phyloP scores from a whole-genome alignment of 2,888 invertebrate species.

The Lobophora halterata region DNA sequence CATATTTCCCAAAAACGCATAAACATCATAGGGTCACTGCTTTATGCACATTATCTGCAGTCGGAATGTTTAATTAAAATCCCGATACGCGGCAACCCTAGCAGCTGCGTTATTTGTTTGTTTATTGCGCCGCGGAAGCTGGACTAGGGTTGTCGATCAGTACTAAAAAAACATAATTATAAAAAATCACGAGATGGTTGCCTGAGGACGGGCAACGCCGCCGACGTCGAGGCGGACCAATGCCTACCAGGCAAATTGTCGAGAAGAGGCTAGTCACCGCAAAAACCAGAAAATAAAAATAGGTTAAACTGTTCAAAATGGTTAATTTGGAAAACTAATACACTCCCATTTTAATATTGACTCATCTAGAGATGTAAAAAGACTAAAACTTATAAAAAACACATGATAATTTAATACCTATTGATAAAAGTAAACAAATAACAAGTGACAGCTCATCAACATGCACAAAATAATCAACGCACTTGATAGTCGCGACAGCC shows the following conservation, averaged over 20 bases:
- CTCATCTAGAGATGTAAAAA: no score
- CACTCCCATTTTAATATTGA: no score
- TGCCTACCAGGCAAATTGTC: no score
- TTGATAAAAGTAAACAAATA: background rate
- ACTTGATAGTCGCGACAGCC: no score
- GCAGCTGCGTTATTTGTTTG: constrained; percentile 47
- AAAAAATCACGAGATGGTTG: no score
- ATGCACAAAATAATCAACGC: constrained; percentile 4
- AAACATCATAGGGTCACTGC: constrained; percentile 10
- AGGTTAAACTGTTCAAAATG: no score
- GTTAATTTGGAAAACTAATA: no score
- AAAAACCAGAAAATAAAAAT: no score
- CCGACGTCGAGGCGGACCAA: no score
- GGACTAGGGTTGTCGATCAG: constrained; percentile 13
- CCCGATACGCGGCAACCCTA: constrained; percentile 37
- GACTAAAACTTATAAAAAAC: background rate
- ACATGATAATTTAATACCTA: no score
- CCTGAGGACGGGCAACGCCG: no score
- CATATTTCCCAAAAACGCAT: background rate
- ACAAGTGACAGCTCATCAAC: background rate
- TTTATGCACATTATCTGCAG: constrained; percentile 30
- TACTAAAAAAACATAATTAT: no score
- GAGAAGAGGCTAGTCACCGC: background rate
- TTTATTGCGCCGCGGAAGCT: constrained; percentile 27
- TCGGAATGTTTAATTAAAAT: constrained; percentile 49